Evolutionary conservation across 2,888 invertebrate genomes (phyloP), one percentile per base, ranked within the genome.

Genomic region (Dascillus cervinus): DNA sequence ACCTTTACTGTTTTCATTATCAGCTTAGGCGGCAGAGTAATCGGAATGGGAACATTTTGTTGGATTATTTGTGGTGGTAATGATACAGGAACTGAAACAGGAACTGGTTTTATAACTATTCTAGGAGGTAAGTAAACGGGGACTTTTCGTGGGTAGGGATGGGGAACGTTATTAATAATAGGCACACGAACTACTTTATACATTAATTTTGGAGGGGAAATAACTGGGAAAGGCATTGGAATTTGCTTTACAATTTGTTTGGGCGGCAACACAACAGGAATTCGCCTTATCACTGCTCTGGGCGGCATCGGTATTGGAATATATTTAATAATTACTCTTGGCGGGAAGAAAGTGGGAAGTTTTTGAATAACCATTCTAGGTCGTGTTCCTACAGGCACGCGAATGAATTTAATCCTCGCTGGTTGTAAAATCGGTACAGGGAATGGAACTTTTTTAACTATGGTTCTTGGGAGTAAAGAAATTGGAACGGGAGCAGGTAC

Each of bases 361-460:
- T 34, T 19, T 13, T 29, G 29, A 8, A 29, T 13, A 14, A 29
- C 22, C 21, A 34, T 21, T 21, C 23, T 13, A 13, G 27, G 26
- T 15, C 10, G 17, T 15, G 14, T 14, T 10, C 2, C 4, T 13
- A 15, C 9, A 17, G 17, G 17, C 17, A 17, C 17, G 4, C 8
- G n/a, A n/a, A n/a, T n/a, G n/a, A n/a, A 4, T 8, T 17, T 27
- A 22, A 13, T n/a, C 23, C n/a, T 23, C 1, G 27, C 22, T n/a
- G 32, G 32, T 17, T 22, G 17, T 4, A 22, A 15, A 11, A 32
- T 13, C 13, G 12, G 3, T 3, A 24, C 4, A 6, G 22, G 2
- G n/a, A 36, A 10, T 11, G 36, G 31, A 19, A 36, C 32, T 24
- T 22, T 20, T 3, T 25, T 30, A 32, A 36, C 22, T 11, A 36